Percentiles rank a stretch among this genome's conserved stretches.
Conservation (phyloP, 1,140 invertebrate genomes). For the Euborellia annulipes region DNA sequence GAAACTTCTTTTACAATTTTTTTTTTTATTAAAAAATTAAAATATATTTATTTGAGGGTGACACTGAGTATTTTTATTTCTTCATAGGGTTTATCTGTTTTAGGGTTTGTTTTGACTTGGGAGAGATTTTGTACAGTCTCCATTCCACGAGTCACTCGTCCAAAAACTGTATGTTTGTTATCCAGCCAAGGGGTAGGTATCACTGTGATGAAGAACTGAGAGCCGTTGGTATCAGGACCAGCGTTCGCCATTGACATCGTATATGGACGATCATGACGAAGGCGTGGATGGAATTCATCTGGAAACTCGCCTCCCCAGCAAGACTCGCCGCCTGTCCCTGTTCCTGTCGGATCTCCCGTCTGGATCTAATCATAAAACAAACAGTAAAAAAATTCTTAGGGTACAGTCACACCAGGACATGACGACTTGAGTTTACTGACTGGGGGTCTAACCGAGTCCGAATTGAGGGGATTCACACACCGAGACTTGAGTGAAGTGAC, state of each 20-base stretch:
- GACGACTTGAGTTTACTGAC: too few relatives aligned
- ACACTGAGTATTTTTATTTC: constrained; percentile 93
- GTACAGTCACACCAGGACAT: too few relatives aligned
- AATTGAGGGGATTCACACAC: too few relatives aligned
- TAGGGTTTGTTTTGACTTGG: constrained; percentile 86
- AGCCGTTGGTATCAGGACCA: constrained; percentile 94
- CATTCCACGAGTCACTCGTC: constrained; percentile 92
- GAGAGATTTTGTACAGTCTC: constrained; percentile 98
- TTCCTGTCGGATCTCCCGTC: constrained; percentile 94
- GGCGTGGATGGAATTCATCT: constrained; percentile 83
- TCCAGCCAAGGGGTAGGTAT: constrained; percentile 95
- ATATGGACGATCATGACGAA: constrained; percentile 92
- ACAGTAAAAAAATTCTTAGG: too few relatives aligned
- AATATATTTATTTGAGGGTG: constrained; percentile 82
- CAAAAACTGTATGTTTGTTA: constrained; percentile 98
- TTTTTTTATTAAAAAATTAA: too few relatives aligned
- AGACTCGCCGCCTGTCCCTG: constrained; percentile 93
- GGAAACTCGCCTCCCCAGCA: constrained; percentile 99
- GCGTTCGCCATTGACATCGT: constrained; percentile 99
- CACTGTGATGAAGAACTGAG: constrained; percentile 96
- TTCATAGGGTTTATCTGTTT: constrained; percentile 96
- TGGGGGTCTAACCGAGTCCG: too few relatives aligned
- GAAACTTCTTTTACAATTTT: too few relatives aligned
- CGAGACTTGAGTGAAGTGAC: too few relatives aligned
- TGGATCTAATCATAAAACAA: constrained; percentile 42